Conservation (phyloP, 2,113 vertebrate genomes). For the Hydrolagus affinis region DNA sequence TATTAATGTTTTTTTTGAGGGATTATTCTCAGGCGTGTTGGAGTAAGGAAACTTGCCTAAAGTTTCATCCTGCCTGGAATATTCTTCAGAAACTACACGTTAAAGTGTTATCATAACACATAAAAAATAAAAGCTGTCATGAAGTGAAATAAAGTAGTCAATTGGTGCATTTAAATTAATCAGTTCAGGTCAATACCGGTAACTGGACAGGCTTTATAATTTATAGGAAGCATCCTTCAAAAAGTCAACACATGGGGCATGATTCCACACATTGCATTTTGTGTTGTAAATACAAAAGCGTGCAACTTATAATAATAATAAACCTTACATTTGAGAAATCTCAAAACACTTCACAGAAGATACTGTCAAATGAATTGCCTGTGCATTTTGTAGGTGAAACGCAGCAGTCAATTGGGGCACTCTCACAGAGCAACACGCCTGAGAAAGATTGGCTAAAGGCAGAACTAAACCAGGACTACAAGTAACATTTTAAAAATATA, state of each 20-base stretch:
- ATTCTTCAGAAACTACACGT: not conserved
- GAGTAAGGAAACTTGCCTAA: too few species aligned
- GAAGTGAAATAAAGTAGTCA: not conserved
- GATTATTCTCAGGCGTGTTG: too few species aligned
- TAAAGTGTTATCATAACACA: not conserved
- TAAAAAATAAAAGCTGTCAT: not conserved
- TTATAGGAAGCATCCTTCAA: not conserved
- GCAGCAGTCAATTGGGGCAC: too few species aligned
- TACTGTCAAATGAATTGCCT: too few species aligned
- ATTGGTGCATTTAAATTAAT: not conserved
- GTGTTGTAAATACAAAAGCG: not conserved
- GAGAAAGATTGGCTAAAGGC: not conserved
- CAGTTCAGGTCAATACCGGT: not conserved
- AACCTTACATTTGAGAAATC: not conserved
- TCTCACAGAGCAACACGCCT: not conserved
- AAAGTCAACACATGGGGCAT: slow-evolving; percentile 9
- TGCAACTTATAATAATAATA: slow-evolving; percentile 14
- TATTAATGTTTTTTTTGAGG: too few species aligned
- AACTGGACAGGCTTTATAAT: not conserved
- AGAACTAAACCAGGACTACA: not conserved
- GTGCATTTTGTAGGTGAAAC: too few species aligned
- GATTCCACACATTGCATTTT: not conserved
- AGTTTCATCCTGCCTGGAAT: too few species aligned
- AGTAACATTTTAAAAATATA: not conserved
- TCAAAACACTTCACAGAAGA: too few species aligned